These are phyloP conservation scores for Cossypha dichroa DNA, from an alignment of 2,797 vertebrate genomes.

Conservation along the genomic window DNA sequence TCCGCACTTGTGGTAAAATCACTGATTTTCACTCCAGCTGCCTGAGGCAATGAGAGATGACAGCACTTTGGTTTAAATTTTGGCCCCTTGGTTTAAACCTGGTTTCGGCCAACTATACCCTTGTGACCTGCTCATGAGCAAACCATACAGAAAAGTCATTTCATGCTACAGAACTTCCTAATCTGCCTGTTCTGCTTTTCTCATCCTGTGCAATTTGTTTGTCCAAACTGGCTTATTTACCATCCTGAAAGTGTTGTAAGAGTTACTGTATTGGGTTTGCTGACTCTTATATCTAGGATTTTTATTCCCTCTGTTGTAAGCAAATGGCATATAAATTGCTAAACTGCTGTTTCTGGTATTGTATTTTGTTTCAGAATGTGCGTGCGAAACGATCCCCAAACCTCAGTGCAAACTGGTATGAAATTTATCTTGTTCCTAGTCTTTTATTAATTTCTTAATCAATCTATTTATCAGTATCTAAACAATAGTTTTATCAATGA, in stretches of 20 bases:
- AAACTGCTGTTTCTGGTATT: neutral
- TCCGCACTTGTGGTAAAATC: conserved; percentile 87
- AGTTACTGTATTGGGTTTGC: neutral
- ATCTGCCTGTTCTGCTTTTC: neutral
- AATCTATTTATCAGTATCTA: neutral
- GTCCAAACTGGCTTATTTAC: neutral
- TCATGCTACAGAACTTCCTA: neutral
- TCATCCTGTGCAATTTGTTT: neutral
- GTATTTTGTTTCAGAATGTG: conserved; percentile 82
- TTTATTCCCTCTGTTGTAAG: neutral
- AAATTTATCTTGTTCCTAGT: neutral
- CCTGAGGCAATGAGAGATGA: neutral
- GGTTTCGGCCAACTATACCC: neutral
- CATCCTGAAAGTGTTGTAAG: neutral
- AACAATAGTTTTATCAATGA: neutral
- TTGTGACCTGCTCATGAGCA: neutral
- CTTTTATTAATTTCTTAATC: neutral
- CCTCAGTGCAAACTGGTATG: conserved; percentile 90
- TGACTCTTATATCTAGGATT: neutral
- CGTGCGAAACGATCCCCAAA: conserved; percentile 85
- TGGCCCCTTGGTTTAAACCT: neutral
- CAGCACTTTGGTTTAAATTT: too few species aligned
- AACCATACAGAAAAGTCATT: neutral
- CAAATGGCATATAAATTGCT: neutral
- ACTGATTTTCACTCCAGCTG: neutral